These are phyloP conservation scores for Serranochromis macrocephalus DNA, from an alignment of 2,113 vertebrate species.

Conservation along the genomic window DNA sequence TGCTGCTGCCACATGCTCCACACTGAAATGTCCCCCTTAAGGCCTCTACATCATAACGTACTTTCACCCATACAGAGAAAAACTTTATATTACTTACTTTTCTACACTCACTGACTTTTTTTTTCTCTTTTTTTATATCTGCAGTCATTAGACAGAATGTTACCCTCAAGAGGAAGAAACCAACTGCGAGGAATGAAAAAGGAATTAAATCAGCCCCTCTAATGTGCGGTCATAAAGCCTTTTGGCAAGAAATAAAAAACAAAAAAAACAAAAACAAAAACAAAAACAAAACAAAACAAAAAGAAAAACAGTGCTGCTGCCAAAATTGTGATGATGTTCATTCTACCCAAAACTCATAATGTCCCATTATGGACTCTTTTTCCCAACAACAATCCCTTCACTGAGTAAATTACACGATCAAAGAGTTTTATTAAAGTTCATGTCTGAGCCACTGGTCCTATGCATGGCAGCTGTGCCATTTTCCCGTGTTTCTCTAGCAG, in stretches of 20 bases:
- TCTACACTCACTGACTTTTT: background rate
- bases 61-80: background rate
- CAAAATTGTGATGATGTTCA: background rate
- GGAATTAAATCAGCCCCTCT: background rate
- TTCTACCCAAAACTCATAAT: background rate
- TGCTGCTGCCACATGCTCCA: constrained; percentile 29
- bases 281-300: rapidly evolving
- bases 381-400: background rate
- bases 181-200: constrained; percentile 2
- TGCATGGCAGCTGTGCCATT: background rate
- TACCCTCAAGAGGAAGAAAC: constrained; percentile 3
- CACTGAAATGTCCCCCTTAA: background rate
- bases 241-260: background rate
- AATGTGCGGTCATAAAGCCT: background rate
- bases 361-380: background rate
- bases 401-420: background rate
- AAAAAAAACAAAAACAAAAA: rapidly evolving
- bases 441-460: background rate
- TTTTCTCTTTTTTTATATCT: background rate
- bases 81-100: background rate
- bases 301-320: background rate
- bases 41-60: background rate
- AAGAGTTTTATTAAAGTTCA: background rate
- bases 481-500: background rate
- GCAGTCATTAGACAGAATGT: constrained; percentile 16